Percentiles rank a stretch among this genome's conserved stretches.
phyloP scores from a whole-genome alignment of 2,888 invertebrate genomes.

The Protophormia terraenovae region DNA sequence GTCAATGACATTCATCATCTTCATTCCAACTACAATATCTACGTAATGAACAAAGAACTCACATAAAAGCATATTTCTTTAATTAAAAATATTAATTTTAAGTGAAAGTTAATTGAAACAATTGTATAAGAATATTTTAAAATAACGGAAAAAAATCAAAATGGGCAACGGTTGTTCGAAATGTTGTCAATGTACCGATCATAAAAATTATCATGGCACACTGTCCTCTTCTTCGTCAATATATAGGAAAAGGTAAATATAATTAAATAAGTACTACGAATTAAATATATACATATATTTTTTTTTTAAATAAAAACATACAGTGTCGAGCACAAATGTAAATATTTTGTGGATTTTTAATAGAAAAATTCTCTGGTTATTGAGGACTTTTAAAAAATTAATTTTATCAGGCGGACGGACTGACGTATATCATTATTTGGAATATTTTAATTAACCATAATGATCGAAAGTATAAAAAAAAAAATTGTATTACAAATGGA shows the following conservation, averaged over 20 bases:
- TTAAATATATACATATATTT: too few relatives aligned
- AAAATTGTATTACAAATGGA: too few relatives aligned
- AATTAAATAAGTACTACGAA: neutral
- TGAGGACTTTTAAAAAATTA: too few relatives aligned
- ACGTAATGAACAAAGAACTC: slow-evolving; percentile 9
- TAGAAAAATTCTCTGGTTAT: too few relatives aligned
- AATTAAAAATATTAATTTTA: slow-evolving; percentile 38
- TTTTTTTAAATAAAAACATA: too few relatives aligned
- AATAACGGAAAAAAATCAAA: slow-evolving; percentile 47
- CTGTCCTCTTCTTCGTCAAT: slow-evolving; percentile 80
- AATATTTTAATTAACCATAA: too few relatives aligned
- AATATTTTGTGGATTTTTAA: too few relatives aligned
- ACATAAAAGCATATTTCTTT: slow-evolving; percentile 24
- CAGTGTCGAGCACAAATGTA: too few relatives aligned
- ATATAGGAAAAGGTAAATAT: slow-evolving; percentile 79
- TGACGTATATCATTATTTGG: too few relatives aligned
- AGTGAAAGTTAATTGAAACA: slow-evolving; percentile 15
- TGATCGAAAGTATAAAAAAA: too few relatives aligned
- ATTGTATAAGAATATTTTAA: neutral
- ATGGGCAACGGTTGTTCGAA: slow-evolving; percentile 82
- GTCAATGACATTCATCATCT: slow-evolving; percentile 22
- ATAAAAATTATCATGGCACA: slow-evolving; percentile 78
- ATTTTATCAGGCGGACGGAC: too few relatives aligned
- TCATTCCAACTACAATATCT: slow-evolving; percentile 56
- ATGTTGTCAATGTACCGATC: slow-evolving; percentile 80